Evolutionary conservation across 2,797 vertebrate genomes (phyloP), one percentile per base, ranked within the genome.

Genomic region (Chelidonichthys spinosus): DNA sequence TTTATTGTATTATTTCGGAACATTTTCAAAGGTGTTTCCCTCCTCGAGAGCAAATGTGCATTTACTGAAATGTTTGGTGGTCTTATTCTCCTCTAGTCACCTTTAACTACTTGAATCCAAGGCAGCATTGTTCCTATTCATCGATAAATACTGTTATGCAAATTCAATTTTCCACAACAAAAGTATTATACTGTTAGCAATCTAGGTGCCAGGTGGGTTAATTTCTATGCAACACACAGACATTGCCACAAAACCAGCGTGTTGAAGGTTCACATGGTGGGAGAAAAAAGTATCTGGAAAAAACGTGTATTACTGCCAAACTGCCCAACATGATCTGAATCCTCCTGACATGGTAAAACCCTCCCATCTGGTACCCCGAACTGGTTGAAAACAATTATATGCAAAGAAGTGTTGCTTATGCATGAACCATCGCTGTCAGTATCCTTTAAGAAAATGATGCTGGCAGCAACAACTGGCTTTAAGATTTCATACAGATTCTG

Each of bases 401-500:
- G 46, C 17, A 36, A 58, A 44, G 4, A 71, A 43, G 47, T 33
- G 62, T 58, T 71, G 17, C 37, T 58, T 36, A 47, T 72, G 17
- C 52, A 36, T 47, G 32, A 25, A 47, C 54, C 66, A 63, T 37
- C 5, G 1, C 17, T 78, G 50, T 85, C 64, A 58, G 14, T 64
- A 42, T 49, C 40, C 50, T 64, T 77, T 81, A 18, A 64, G 17
- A 64, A 81, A 87, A 64, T 40, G 36, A 71, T 65, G 7, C 37
- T 25, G 50, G 53, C 49, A 65, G 63, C 44, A 73, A 82, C 79
- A 71, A 63, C 56, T 63, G 62, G 68, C 59, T 74, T 85, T 79
- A 81, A 81, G 76, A 84, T 83, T 85, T 80, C 63, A n/a, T 49
- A 69, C 61, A 59, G 79, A 86, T 83, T 83, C 58, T 83, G 61